Base-by-base conservation (phyloP, 2,113 vertebrate species). In the Cichladusa arquata region DNA sequence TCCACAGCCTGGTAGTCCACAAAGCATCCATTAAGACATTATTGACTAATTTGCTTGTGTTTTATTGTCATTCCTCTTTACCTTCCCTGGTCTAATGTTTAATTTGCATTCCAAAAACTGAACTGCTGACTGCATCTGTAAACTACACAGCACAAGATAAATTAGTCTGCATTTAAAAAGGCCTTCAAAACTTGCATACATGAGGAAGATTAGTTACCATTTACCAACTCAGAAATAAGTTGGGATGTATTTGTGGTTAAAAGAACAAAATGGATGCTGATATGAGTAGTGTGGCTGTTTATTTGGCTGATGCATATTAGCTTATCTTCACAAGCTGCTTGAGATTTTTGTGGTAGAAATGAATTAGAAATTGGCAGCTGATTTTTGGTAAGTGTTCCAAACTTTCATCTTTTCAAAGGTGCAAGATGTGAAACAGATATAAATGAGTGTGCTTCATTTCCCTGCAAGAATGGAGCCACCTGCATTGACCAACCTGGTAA, bases 401-500 rank as follows among this genome's bases (percentile, higher is more conserved):
- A 95, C 33, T 86, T 93, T 88, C 14, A 28, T 87, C 72, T 92
- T 88, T 95, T 92, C 94, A 94, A 97, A 99, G 98, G 97, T 90
- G 54, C 72, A 48, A 93, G 85, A 88, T 98, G 98, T 93, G 98
- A 98, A 96, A 95, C 97, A 94, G 98, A 98, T 97, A 96, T 97
- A 97, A 97, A 98, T 67, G 97, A 98, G 86, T 98, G 97, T 92
- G 93, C 94, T 79, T 98, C 98, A 81, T 97, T 97, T 94, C 98
- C 98, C 66, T 98, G 98, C 94, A 98, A 98, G 97, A 98, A 99
- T 82, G 96, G 97, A 96, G 98, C 97, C 86, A 97, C 97, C 80
- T 98, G 98, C 98, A 96, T 97, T 98, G 98, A 98, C 98, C 98
- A 98, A 83, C 97, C 97, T 82, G 98, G 98, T 98, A 98, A 98